These are phyloP conservation scores for Tinea trinotella DNA, from an alignment of 2,888 invertebrate genomes.

Conservation along the genomic window DNA sequence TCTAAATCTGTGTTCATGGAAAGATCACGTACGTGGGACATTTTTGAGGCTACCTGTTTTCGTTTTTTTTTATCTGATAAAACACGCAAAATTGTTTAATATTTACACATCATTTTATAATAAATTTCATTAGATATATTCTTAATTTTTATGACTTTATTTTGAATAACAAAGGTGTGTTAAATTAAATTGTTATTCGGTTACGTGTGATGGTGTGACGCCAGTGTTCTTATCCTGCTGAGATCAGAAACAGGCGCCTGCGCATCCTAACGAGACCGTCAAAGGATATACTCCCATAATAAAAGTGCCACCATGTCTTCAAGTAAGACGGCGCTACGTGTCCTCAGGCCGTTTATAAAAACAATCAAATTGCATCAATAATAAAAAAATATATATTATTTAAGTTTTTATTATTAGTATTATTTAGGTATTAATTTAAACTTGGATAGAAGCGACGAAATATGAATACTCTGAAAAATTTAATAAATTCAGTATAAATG, in stretches of 20 bases:
- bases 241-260: conserved; percentile 17
- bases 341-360: too few relatives aligned
- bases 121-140: background rate
- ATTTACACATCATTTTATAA: background rate
- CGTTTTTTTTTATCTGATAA: background rate
- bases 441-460: background rate
- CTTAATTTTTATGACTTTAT: background rate
- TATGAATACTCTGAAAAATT: background rate
- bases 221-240: background rate
- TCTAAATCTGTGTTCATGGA: too few relatives aligned
- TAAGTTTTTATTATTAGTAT: too few relatives aligned
- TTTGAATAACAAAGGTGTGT: conserved; percentile 1
- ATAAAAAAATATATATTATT: too few relatives aligned
- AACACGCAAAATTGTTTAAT: background rate
- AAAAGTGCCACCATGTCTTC: conserved; percentile 13
- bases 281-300: conserved; percentile 6
- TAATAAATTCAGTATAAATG: background rate
- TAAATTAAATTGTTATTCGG: conserved; percentile 16
- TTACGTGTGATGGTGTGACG: background rate
- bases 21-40: background rate
- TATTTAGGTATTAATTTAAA: background rate
- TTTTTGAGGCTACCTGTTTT: background rate
- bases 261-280: conserved; percentile 18
- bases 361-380: too few relatives aligned
- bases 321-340: background rate